phyloP scores from a whole-genome alignment of 2,797 vertebrate species.

The Characodon lateralis region DNA sequence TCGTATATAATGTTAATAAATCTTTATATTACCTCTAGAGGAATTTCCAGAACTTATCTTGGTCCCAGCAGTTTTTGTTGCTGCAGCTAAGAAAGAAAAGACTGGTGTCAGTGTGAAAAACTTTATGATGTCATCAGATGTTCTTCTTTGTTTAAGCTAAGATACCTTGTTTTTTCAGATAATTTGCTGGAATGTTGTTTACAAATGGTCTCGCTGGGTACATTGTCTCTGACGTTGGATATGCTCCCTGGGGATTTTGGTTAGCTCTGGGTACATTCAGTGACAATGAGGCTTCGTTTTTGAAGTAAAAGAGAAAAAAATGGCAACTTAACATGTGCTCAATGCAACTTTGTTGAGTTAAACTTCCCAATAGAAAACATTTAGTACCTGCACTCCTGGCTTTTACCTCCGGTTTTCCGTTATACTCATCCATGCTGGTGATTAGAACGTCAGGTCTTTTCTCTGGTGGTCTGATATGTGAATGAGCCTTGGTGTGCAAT shows the following conservation, averaged over 20 bases:
- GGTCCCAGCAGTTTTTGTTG: constrained; percentile 33
- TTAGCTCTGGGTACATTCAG: constrained; percentile 32
- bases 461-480: background rate
- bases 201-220: constrained; percentile 5
- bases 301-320: background rate
- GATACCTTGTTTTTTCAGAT: constrained; percentile 66
- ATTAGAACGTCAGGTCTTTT: background rate
- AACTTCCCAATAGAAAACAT: constrained; percentile 7
- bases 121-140: background rate
- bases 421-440: constrained; percentile 57
- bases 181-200: constrained; percentile 28
- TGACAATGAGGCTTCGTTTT: constrained; percentile 14
- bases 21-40: constrained; percentile 56
- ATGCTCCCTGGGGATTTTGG: background rate
- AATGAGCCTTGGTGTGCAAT: constrained; percentile 4
- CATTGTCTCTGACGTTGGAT: background rate
- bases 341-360: background rate
- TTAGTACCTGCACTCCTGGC: constrained; percentile 43
- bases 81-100: constrained; percentile 34
- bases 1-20: background rate
- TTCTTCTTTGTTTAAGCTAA: background rate
- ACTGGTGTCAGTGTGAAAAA: background rate
- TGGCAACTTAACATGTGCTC: background rate
- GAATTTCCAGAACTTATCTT: constrained; percentile 39
- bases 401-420: constrained; percentile 42